These are phyloP conservation scores for Tetranychus truncatus DNA, from an alignment of 2,888 invertebrate genomes.

Conservation along the genomic window DNA sequence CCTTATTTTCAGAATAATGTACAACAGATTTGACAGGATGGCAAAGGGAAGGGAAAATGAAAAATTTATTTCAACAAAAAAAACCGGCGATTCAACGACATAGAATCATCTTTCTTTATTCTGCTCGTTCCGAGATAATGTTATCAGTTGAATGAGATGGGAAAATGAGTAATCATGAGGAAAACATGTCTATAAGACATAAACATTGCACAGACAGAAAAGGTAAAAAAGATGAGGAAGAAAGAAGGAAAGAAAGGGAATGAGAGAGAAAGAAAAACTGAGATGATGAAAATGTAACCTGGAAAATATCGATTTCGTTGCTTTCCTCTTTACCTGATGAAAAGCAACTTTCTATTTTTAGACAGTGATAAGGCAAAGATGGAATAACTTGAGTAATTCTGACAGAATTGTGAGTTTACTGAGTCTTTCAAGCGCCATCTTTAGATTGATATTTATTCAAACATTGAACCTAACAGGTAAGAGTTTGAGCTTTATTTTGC, in stretches of 20 bases:
- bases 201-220: neutral
- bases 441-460: neutral
- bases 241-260: neutral
- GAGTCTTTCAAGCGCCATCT: neutral
- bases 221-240: too few species aligned
- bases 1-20: too few species aligned
- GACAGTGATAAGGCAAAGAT: neutral
- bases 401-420: neutral
- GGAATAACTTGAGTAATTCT: neutral
- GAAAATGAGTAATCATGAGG: neutral
- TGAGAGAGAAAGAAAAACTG: neutral
- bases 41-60: too few species aligned
- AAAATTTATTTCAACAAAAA: too few species aligned
- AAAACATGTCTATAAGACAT: neutral
- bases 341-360: slow-evolving; percentile 7
- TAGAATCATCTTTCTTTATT: neutral
- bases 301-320: slow-evolving; percentile 1
- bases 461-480: too few species aligned
- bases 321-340: neutral
- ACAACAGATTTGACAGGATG: too few species aligned
- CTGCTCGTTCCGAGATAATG: neutral
- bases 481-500: too few species aligned
- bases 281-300: neutral
- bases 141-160: neutral
- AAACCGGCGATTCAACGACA: neutral